phyloP scores from a whole-genome alignment of 2,888 invertebrate genomes.

The Mimumesa dahlbomi region DNA sequence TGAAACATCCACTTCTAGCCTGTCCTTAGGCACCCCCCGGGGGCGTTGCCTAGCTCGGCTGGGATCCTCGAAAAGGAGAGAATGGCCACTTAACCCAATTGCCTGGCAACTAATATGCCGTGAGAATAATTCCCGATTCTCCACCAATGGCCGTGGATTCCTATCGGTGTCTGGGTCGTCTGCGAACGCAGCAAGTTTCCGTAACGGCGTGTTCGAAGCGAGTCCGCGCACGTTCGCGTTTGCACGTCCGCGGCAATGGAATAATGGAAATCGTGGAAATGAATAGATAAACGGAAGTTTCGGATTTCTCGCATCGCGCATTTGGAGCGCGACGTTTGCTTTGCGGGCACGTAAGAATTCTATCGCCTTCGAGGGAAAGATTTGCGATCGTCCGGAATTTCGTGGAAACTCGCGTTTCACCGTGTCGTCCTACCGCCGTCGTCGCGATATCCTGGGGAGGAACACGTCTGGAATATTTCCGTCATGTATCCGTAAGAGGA shows the following conservation, averaged over 20 bases:
- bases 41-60: conserved; percentile 27
- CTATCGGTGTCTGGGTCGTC: no score
- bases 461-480: conserved; percentile 30
- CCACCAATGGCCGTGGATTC: no score
- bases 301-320: no score
- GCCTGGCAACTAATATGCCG: conserved; percentile 10
- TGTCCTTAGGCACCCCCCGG: conserved; percentile 13
- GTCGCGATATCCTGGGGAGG: background rate
- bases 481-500: conserved; percentile 14
- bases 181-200: no score
- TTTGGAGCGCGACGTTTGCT: conserved; percentile 7
- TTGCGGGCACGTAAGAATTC: conserved; percentile 30
- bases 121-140: no score
- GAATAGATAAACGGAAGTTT: no score
- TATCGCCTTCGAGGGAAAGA: conserved; percentile 7
- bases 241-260: no score
- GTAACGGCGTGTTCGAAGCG: no score
- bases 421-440: no score
- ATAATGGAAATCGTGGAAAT: no score
- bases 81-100: conserved; percentile 35
- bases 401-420: conserved; percentile 30
- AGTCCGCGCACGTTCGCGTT: no score
- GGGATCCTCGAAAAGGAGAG: conserved; percentile 9
- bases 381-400: conserved; percentile 20
- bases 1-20: conserved; percentile 36